Evolutionary conservation across 2,797 vertebrate species (phyloP).

Genomic region (Chanos chanos): DNA sequence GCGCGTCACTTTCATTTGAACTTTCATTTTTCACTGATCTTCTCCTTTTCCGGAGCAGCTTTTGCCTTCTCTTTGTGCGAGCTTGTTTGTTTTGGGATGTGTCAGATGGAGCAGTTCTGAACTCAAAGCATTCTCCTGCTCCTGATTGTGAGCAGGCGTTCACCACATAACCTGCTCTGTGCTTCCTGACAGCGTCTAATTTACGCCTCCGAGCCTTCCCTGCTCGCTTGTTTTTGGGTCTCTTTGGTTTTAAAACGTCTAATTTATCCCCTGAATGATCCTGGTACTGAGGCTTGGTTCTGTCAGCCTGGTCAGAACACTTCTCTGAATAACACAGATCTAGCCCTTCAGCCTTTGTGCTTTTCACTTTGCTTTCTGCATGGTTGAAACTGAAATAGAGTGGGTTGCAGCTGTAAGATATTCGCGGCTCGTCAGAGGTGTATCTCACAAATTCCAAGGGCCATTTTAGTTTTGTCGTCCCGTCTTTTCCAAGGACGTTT

Average conservation of each 20-base stretch:
- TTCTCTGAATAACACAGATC: conserved; percentile 51
- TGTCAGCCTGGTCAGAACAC: conserved; percentile 61
- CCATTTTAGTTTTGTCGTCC: conserved; percentile 81
- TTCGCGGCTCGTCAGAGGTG: conserved; percentile 83
- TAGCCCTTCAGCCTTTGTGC: conserved; percentile 13
- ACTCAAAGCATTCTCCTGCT: conserved; percentile 67
- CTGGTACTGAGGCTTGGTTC: conserved; percentile 63
- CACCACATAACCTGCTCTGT: conserved; percentile 55
- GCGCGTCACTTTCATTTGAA: conserved; percentile 56
- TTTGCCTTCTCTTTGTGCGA: conserved; percentile 56
- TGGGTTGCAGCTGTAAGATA: conserved; percentile 94
- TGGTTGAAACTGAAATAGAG: conserved; percentile 74
- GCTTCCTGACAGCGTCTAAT: conserved; percentile 68
- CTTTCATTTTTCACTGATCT: conserved; percentile 52
- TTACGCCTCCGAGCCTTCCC: conserved; percentile 72
- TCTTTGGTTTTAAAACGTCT: conserved; percentile 78
- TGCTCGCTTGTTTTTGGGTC: conserved; percentile 55
- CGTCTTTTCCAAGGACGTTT: conserved; percentile 83
- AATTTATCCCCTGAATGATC: conserved; percentile 71
- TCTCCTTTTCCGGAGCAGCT: conserved; percentile 54
- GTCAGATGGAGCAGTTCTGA: conserved; percentile 53
- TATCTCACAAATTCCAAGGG: conserved; percentile 84
- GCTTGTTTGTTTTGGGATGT: conserved; percentile 61
- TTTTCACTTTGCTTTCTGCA: conserved; percentile 57
- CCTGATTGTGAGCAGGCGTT: conserved; percentile 54